Conservation (phyloP, 1,140 invertebrate genomes). For the Alviniconcha marisindica region DNA sequence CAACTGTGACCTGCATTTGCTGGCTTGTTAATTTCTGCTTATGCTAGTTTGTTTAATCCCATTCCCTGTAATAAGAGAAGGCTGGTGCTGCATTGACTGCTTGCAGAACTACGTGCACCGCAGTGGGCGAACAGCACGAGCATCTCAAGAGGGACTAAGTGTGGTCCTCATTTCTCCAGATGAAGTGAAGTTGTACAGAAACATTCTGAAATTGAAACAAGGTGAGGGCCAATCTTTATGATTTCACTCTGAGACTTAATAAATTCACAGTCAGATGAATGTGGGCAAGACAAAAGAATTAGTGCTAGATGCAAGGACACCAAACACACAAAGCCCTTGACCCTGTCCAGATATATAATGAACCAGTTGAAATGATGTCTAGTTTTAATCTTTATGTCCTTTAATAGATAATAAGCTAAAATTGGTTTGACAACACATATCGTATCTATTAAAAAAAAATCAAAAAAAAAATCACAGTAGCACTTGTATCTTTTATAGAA, state of each 20-base stretch:
- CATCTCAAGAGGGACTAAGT: constrained; percentile 91
- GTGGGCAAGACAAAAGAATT: background rate
- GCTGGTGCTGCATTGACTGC: background rate
- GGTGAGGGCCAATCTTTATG: constrained; percentile 77
- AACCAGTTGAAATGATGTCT: background rate
- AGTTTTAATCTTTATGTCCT: background rate
- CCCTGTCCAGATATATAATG: no score
- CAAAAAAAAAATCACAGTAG: no score
- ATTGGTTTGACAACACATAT: no score
- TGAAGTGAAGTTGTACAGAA: constrained; percentile 88
- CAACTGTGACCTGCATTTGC: no score
- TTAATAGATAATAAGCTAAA: background rate
- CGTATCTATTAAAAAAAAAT: no score
- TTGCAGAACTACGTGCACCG: constrained; percentile 90
- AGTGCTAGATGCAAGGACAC: background rate
- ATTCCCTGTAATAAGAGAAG: no score
- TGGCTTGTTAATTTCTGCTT: no score
- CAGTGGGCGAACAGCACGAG: constrained; percentile 96
- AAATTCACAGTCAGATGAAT: background rate
- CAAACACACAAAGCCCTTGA: background rate
- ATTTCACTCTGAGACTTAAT: background rate
- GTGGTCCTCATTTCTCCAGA: constrained; percentile 93
- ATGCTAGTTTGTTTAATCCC: no score
- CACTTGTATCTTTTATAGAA: no score
- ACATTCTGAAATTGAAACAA: constrained; percentile 88